Conservation (phyloP, 2,888 invertebrate species). For the Eugnorisma glareosa region DNA sequence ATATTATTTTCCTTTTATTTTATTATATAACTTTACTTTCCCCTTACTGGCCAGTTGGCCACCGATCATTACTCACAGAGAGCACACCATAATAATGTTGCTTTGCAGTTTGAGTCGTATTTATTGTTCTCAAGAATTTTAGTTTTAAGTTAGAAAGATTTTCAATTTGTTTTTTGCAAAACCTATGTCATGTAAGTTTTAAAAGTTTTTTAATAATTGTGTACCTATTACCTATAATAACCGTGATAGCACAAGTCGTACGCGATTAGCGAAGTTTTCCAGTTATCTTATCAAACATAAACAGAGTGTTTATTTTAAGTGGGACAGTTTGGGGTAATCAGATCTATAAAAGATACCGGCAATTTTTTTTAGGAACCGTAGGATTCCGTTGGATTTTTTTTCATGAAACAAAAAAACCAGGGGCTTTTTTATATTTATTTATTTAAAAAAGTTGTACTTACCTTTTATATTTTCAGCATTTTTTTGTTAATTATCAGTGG, state of each 20-base stretch:
- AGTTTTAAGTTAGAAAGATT: not conserved
- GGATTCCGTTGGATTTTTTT: not conserved
- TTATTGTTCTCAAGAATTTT: conserved; percentile 9
- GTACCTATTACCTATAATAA: too few species aligned
- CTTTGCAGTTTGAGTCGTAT: conserved; percentile 16
- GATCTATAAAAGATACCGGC: not conserved
- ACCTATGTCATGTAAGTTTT: not conserved
- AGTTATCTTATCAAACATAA: conserved; percentile 4
- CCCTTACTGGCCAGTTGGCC: conserved; percentile 18
- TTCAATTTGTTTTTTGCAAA: not conserved
- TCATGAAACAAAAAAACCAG: not conserved
- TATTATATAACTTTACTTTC: conserved; percentile 58
- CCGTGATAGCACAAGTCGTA: not conserved
- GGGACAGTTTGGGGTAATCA: conserved; percentile 3
- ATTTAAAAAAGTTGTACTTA: too few species aligned
- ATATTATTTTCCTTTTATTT: conserved; percentile 55
- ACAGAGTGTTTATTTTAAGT: not conserved
- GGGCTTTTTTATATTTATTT: too few species aligned
- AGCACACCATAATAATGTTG: conserved; percentile 15
- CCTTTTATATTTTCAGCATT: not conserved
- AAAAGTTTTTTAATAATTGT: not conserved
- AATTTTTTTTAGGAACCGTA: not conserved
- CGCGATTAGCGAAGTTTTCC: conserved; percentile 7
- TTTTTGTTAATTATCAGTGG: not conserved
- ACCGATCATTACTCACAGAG: conserved; percentile 31